Base-by-base conservation (phyloP, 2,888 invertebrate genomes). In the Cryptocephalus moraei region DNA sequence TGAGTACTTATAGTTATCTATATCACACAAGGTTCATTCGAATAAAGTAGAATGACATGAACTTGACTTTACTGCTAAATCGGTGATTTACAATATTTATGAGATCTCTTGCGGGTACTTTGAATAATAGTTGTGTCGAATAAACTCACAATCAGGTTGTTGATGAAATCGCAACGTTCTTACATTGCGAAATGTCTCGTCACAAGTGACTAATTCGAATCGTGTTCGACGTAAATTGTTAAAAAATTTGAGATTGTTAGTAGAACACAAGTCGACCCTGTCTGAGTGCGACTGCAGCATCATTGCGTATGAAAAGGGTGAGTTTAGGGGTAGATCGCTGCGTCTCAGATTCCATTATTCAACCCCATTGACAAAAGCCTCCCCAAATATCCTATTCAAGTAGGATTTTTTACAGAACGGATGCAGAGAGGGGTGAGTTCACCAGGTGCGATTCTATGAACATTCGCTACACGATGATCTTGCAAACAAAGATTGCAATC, bases 311-410 rank as follows among this genome's bases (percentile, higher is more conserved):
- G 63, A 69, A 69, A 69, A 69, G 68, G 68, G 68, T 68, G 65
- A 62, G 64, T 65, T 65, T 66, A 65, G 67, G 68, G 67, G 65
- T 63, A 64, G 64, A 61, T 64, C 62, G 61, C 61, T 61, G 63
- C 66, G 67, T 68, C 68, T 69, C 69, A 68, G 69, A 68, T 68
- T 67, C 68, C 69, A 69, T 69, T 69, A 69, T 69, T 64, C 65
- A 64, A 67, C 66, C 65, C 68, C 66, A 66, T 68, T 67, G 65
- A 68, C 64, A 66, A 63, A 64, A 61, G 64, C 62, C 66, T 66
- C 68, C 68, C 66, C 61, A 62, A 62, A 64, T 67, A 65, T 66
- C 57, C 63, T 61, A 66, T 68, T 67, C 66, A 67, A 67, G 65
- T 67, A 65, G 67, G 65, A 67, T 68, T 68, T 68, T 67, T 67